Conservation (phyloP, 2,797 vertebrate species). For the Ispidina lecontei region DNA sequence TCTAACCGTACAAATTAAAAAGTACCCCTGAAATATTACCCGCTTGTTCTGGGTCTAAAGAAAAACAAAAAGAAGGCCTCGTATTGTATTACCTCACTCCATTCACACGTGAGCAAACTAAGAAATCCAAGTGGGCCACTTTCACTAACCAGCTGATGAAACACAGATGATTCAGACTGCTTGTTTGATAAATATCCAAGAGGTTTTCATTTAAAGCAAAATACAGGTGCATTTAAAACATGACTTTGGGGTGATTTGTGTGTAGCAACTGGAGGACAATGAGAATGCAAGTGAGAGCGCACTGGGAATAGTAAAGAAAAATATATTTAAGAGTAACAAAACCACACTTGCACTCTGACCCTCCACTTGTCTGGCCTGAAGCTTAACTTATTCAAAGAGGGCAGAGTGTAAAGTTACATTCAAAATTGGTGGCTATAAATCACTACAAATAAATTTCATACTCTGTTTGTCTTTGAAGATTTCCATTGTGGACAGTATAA, state of each 20-base stretch:
- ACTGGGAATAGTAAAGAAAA: slow-evolving; percentile 85
- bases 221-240: slow-evolving; percentile 84
- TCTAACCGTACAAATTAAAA: slow-evolving; percentile 81
- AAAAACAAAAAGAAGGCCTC: slow-evolving; percentile 77
- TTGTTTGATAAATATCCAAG: slow-evolving; percentile 78
- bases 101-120: slow-evolving; percentile 80
- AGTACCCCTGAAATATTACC: slow-evolving; percentile 91
- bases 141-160: slow-evolving; percentile 77
- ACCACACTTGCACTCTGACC: slow-evolving; percentile 90
- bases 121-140: slow-evolving; percentile 76
- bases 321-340: slow-evolving; percentile 71
- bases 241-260: slow-evolving; percentile 85
- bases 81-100: slow-evolving; percentile 81
- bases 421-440: slow-evolving; percentile 90
- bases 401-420: slow-evolving; percentile 87
- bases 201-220: slow-evolving; percentile 82
- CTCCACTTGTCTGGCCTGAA: slow-evolving; percentile 84
- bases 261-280: slow-evolving; percentile 81
- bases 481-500: slow-evolving; percentile 97
- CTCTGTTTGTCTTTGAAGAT: slow-evolving; percentile 93
- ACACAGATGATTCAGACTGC: slow-evolving; percentile 75
- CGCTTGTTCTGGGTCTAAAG: slow-evolving; percentile 84
- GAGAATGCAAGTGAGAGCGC: slow-evolving; percentile 76
- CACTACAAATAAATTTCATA: slow-evolving; percentile 92
- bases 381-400: slow-evolving; percentile 85